These are phyloP conservation scores for Hypanus sabinus DNA, from an alignment of 2,113 vertebrate species.

Conservation along the genomic window DNA sequence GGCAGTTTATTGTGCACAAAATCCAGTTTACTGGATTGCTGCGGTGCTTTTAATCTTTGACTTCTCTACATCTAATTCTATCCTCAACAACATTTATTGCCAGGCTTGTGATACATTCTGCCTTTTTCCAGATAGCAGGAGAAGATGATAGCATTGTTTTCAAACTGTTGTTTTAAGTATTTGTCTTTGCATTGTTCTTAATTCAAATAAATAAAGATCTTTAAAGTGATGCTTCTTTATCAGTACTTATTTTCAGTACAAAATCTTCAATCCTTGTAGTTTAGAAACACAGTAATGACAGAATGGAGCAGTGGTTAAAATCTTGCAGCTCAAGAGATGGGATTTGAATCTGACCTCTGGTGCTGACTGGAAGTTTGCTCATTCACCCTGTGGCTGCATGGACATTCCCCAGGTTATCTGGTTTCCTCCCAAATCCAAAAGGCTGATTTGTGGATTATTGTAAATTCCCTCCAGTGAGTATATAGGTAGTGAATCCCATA, in stretches of 20 bases:
- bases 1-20: not conserved
- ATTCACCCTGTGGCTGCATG: no score
- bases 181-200: conserved; percentile 2
- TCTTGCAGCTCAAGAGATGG: no score
- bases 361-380: no score
- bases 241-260: not conserved
- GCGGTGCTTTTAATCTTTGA: not conserved
- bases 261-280: not conserved
- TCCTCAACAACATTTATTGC: not conserved
- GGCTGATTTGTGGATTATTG: no score
- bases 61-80: not conserved
- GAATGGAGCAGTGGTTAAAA: no score
- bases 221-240: not conserved
- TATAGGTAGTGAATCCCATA: no score
- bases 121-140: not conserved
- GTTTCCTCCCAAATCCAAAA: no score
- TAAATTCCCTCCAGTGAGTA: no score
- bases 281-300: no score
- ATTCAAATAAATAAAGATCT: not conserved
- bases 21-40: not conserved
- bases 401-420: no score
- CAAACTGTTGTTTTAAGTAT: not conserved
- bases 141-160: not conserved
- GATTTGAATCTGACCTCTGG: no score
- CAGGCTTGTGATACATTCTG: not conserved